Evolutionary conservation across 2,888 invertebrate genomes (phyloP).

Genomic region (Acanthococcus lagerstroemiae): DNA sequence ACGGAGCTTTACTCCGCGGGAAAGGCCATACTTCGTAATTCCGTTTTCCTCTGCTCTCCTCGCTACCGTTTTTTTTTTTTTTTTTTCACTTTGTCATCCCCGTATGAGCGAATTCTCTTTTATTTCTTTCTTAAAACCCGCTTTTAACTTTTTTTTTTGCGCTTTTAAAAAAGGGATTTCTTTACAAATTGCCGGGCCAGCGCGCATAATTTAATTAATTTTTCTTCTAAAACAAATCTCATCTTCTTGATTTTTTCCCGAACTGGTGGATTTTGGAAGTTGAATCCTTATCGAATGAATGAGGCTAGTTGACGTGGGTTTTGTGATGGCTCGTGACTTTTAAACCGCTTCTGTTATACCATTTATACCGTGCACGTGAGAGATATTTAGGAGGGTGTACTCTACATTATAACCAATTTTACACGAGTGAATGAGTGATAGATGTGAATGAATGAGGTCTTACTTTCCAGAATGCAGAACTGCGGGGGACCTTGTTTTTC

Average conservation of each 20-base stretch:
- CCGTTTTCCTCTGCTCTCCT: background rate
- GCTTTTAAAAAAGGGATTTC: slow-evolving; percentile 21
- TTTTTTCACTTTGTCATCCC: slow-evolving; percentile 30
- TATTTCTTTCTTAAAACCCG: slow-evolving; percentile 30
- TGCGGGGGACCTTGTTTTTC: too few relatives aligned
- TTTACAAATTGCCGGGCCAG: slow-evolving; percentile 28
- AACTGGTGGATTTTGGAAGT: background rate
- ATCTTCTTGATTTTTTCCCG: slow-evolving; percentile 12
- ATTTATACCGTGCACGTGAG: too few relatives aligned
- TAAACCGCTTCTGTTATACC: too few relatives aligned
- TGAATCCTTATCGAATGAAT: background rate
- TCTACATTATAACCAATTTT: too few relatives aligned
- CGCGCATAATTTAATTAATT: slow-evolving; percentile 30
- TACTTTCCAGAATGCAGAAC: too few relatives aligned
- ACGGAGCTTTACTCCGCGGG: slow-evolving; percentile 22
- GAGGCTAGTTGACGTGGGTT: too few relatives aligned
- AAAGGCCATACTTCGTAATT: slow-evolving; percentile 31
- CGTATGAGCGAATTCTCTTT: slow-evolving; percentile 27
- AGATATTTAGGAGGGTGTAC: too few relatives aligned
- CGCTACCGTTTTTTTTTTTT: background rate
- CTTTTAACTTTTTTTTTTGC: slow-evolving; percentile 22
- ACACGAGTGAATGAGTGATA: too few relatives aligned
- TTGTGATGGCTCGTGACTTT: background rate
- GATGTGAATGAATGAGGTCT: too few relatives aligned
- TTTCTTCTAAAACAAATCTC: slow-evolving; percentile 29